Evolutionary conservation across 2,888 invertebrate species (phyloP).

Genomic region (Rhaphigaster nebulosa): DNA sequence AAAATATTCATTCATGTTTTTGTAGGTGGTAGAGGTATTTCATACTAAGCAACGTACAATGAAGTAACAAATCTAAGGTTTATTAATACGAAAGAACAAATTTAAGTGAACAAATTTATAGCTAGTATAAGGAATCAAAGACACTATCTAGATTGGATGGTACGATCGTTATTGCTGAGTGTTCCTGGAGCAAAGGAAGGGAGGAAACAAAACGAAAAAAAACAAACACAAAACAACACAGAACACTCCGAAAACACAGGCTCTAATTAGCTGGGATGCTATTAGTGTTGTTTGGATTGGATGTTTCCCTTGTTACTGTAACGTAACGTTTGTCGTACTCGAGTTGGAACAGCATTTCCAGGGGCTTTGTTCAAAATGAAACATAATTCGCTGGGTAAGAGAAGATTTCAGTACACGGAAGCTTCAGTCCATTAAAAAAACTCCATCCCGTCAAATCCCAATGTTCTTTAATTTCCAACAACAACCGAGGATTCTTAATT

Average conservation of each 20-base stretch:
- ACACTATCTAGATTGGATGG: background rate
- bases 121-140: too few species aligned
- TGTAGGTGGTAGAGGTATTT: too few species aligned
- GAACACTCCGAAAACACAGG: background rate
- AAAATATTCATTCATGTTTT: too few species aligned
- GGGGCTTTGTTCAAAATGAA: background rate
- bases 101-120: too few species aligned
- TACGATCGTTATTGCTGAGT: background rate
- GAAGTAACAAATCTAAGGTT: too few species aligned
- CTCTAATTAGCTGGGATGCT: background rate
- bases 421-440: background rate
- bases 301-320: background rate
- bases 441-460: background rate
- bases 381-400: background rate
- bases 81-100: too few species aligned
- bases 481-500: background rate
- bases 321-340: background rate
- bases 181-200: background rate
- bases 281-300: constrained; percentile 23
- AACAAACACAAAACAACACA: background rate
- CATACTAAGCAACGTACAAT: too few species aligned
- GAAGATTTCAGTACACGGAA: background rate
- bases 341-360: background rate
- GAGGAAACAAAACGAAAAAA: background rate
- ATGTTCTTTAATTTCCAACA: background rate